Evolutionary conservation across 2,888 invertebrate species (phyloP).

Genomic region (Alcis repandata): DNA sequence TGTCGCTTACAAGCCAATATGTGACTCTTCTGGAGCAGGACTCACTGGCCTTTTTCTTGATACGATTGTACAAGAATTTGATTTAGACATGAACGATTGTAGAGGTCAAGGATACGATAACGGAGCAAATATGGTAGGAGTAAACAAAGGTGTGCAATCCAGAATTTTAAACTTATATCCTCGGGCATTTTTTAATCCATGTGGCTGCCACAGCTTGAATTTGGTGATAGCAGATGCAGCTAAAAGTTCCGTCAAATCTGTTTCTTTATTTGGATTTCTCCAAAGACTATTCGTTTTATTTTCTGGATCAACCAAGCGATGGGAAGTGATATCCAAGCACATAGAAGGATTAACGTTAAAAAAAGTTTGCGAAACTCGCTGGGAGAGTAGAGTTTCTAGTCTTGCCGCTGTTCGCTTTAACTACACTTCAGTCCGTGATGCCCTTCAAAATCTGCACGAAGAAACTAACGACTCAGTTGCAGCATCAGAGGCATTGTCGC

Average conservation of each 20-base stretch:
- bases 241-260: constrained; percentile 2
- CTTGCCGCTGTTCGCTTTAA: too few species aligned
- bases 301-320: constrained; percentile 3
- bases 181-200: not conserved
- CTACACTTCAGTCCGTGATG: too few species aligned
- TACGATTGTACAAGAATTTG: too few species aligned
- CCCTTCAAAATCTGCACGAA: too few species aligned
- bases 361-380: too few species aligned
- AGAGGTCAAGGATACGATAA: constrained; percentile 1
- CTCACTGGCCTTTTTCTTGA: constrained; percentile 1
- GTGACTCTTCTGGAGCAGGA: not conserved
- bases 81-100: not conserved
- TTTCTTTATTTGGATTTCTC: not conserved
- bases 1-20: not conserved
- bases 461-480: too few species aligned
- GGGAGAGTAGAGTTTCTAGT: too few species aligned
- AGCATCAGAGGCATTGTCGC: too few species aligned
- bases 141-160: not conserved
- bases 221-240: not conserved
- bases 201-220: constrained; percentile 2
- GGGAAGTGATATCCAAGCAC: too few species aligned
- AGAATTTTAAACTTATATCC: not conserved
- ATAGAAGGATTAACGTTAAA: too few species aligned
- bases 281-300: constrained; percentile 1
- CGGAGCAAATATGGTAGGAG: not conserved